phyloP scores from a whole-genome alignment of 2,888 invertebrate species.

The Dryadula phaetusa region DNA sequence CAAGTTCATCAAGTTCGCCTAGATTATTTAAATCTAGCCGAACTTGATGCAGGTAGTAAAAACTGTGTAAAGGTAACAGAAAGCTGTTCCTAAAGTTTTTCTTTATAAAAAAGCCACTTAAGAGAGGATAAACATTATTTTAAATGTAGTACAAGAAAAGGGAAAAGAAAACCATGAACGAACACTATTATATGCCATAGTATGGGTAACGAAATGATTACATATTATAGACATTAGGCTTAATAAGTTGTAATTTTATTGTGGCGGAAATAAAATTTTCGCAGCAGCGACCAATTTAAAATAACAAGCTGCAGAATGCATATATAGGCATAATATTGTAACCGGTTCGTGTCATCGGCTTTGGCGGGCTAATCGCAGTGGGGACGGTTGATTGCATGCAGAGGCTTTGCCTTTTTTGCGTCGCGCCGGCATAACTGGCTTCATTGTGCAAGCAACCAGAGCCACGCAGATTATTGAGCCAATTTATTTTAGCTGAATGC shows the following conservation, averaged over 20 bases:
- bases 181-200: background rate
- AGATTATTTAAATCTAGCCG: no score
- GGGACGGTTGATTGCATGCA: constrained; percentile 74
- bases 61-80: background rate
- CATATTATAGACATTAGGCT: background rate
- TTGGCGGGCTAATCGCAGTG: constrained; percentile 71
- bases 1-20: no score
- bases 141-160: background rate
- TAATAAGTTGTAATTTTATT: constrained; percentile 21
- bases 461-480: constrained; percentile 71
- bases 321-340: constrained; percentile 66
- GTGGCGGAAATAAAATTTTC: constrained; percentile 8
- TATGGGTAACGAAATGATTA: no score
- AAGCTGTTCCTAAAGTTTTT: background rate
- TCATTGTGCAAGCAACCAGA: constrained; percentile 73
- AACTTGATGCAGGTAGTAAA: background rate
- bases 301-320: constrained; percentile 67
- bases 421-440: constrained; percentile 61
- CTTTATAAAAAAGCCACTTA: background rate
- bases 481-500: constrained; percentile 66
- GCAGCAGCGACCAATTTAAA: constrained; percentile 66
- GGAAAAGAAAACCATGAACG: background rate
- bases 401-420: constrained; percentile 48
- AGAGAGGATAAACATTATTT: background rate
- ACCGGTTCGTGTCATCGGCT: constrained; percentile 69